Percentiles rank a stretch among this genome's conserved stretches.
phyloP scores from a whole-genome alignment of 2,113 vertebrate genomes.

The Eudyptes chrysolophus region DNA sequence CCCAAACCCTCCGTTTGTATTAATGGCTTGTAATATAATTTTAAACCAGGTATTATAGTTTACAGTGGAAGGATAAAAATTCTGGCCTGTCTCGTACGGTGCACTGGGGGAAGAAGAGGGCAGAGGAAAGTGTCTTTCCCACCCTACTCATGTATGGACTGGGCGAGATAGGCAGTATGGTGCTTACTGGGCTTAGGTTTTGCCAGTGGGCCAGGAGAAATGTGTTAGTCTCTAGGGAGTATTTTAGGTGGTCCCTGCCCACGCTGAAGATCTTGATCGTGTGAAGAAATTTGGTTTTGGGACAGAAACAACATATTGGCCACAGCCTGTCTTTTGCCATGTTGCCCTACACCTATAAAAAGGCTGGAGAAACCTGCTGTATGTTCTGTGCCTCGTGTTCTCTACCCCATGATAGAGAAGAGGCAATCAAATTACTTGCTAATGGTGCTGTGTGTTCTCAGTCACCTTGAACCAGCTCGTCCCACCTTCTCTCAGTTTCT shows the following conservation, averaged over 20 bases:
- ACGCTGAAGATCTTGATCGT: not conserved
- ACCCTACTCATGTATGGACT: not conserved
- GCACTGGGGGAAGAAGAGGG: slow-evolving; percentile 13
- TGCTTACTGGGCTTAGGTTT: not conserved
- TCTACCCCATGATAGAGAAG: not conserved
- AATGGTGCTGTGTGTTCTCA: not conserved
- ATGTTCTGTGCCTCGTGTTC: not conserved
- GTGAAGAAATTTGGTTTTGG: not conserved
- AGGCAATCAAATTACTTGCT: not conserved
- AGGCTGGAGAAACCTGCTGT: not conserved
- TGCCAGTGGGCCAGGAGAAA: not conserved
- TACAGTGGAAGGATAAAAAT: slow-evolving; percentile 61
- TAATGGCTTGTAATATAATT: slow-evolving; percentile 75
- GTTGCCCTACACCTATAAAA: not conserved
- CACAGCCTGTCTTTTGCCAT: rapidly evolving
- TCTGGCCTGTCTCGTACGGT: slow-evolving; percentile 18
- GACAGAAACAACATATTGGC: rapidly evolving
- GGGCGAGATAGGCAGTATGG: not conserved
- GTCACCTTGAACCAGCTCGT: rapidly evolving
- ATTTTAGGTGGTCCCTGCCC: not conserved
- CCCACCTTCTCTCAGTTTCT: not conserved
- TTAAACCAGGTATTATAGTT: slow-evolving; percentile 71
- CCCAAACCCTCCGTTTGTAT: slow-evolving; percentile 60
- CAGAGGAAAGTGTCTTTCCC: not conserved
- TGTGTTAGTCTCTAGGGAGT: not conserved